A percentile compares a stretch with the other conserved stretches of the same genome.
Evolutionary conservation across 64 coral and sea anemone species (phyloP).

Genomic region (Stichodactyla mertensii): DNA sequence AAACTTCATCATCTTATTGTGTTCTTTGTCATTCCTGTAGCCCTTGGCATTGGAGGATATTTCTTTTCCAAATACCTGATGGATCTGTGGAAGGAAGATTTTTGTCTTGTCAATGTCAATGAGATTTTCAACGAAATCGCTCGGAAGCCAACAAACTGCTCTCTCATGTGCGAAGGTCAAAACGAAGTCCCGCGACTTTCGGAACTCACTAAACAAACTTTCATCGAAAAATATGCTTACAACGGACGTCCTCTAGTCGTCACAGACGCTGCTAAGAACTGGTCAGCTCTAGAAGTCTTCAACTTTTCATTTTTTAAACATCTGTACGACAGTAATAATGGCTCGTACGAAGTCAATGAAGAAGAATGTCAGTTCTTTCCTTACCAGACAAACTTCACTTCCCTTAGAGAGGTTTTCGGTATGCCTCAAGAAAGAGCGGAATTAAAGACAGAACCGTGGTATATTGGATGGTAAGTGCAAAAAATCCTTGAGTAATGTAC

Average conservation of each 20-base stretch:
- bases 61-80: conserved; percentile 33
- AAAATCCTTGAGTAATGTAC: background rate
- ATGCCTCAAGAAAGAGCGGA: conserved; percentile 87
- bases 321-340: conserved; percentile 69
- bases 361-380: conserved; percentile 98
- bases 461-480: conserved; percentile 89
- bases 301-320: conserved; percentile 82
- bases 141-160: conserved; percentile 75
- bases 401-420: conserved; percentile 61
- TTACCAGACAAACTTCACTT: conserved; percentile 83
- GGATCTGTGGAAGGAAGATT: conserved; percentile 44
- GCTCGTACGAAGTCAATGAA: conserved; percentile 65
- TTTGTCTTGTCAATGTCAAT: conserved; percentile 69
- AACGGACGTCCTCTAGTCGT: conserved; percentile 81
- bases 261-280: conserved; percentile 80
- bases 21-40: conserved; percentile 59
- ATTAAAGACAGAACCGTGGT: conserved; percentile 84
- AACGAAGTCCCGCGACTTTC: conserved; percentile 73
- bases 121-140: conserved; percentile 76
- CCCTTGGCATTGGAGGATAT: conserved; percentile 59
- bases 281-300: conserved; percentile 78
- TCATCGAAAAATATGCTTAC: conserved; percentile 81
- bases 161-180: conserved; percentile 82
- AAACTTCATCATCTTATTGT: conserved; percentile 23
- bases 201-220: conserved; percentile 56